Evolutionary conservation across 1,140 invertebrate species (phyloP).

Genomic region (Whitmania pigra): DNA sequence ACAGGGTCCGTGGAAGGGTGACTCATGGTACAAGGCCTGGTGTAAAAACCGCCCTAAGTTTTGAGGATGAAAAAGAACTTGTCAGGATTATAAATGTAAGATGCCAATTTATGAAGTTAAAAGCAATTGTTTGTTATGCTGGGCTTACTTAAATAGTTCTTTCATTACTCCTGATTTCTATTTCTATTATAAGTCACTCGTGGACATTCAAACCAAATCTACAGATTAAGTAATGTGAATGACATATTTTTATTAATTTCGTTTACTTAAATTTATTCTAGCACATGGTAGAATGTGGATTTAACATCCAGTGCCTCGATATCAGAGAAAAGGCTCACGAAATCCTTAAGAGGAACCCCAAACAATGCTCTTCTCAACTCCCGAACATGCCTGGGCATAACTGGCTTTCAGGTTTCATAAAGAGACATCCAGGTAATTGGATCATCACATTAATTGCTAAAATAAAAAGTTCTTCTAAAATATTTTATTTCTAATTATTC

Average conservation of each 20-base stretch:
- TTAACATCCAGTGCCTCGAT: slow-evolving; percentile 19
- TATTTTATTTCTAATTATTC: too few species aligned
- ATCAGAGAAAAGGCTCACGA: slow-evolving; percentile 23
- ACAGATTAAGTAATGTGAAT: background rate
- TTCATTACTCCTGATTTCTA: background rate
- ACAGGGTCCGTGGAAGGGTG: slow-evolving; percentile 24
- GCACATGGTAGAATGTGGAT: slow-evolving; percentile 24
- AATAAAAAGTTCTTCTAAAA: too few species aligned
- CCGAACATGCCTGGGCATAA: slow-evolving; percentile 23
- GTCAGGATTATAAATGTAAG: slow-evolving; percentile 23
- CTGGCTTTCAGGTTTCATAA: slow-evolving; percentile 25
- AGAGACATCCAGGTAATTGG: slow-evolving; percentile 23
- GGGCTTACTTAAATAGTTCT: background rate
- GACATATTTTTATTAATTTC: background rate
- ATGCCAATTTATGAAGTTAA: background rate
- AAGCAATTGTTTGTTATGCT: background rate
- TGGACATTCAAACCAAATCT: background rate
- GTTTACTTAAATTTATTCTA: background rate
- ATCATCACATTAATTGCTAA: background rate
- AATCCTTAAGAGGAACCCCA: slow-evolving; percentile 21
- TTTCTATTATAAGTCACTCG: background rate
- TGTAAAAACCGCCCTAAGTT: slow-evolving; percentile 25
- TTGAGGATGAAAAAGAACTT: slow-evolving; percentile 26
- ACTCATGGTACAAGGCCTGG: slow-evolving; percentile 24
- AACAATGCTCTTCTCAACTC: slow-evolving; percentile 18